These are phyloP conservation scores for Elymnias hypermnestra DNA, from an alignment of 1,140 invertebrate species.

Conservation along the genomic window DNA sequence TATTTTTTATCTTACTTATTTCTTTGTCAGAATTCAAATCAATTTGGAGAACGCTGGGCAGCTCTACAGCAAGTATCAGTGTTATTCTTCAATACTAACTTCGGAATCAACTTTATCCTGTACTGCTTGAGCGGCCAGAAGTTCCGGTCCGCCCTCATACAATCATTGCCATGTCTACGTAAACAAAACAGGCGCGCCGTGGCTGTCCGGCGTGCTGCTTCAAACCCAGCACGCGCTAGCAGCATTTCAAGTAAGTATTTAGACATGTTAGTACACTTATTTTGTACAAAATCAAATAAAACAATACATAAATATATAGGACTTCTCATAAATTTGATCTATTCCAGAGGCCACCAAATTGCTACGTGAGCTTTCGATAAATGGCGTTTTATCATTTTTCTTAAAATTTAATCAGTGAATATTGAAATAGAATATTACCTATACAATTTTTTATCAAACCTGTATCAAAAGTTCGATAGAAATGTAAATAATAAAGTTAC, in stretches of 20 bases:
- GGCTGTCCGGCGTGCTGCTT: constrained; percentile 22
- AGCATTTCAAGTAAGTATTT: constrained; percentile 46
- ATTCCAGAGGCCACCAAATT: too few relatives aligned
- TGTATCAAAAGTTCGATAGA: too few relatives aligned
- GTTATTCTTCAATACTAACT: constrained; percentile 85
- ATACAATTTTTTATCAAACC: too few relatives aligned
- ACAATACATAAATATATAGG: too few relatives aligned
- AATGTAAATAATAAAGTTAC: too few relatives aligned
- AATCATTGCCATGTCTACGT: constrained; percentile 34
- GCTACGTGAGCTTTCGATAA: too few relatives aligned
- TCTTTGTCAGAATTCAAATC: neutral
- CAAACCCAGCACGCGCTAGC: constrained; percentile 20
- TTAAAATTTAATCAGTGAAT: too few relatives aligned
- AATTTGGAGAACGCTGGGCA: constrained; percentile 42
- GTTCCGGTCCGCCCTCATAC: constrained; percentile 80
- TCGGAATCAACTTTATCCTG: constrained; percentile 90
- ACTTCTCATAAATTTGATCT: too few relatives aligned
- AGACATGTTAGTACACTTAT: too few relatives aligned
- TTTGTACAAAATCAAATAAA: too few relatives aligned
- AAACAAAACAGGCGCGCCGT: constrained; percentile 13
- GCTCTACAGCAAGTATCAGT: constrained; percentile 78
- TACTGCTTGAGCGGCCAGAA: constrained; percentile 89
- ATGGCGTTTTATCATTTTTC: too few relatives aligned
- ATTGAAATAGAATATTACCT: too few relatives aligned
- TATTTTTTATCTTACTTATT: neutral